Evolutionary conservation across 2,888 invertebrate genomes (phyloP), one percentile per base, ranked within the genome.

Genomic region (Parnassius orleans): DNA sequence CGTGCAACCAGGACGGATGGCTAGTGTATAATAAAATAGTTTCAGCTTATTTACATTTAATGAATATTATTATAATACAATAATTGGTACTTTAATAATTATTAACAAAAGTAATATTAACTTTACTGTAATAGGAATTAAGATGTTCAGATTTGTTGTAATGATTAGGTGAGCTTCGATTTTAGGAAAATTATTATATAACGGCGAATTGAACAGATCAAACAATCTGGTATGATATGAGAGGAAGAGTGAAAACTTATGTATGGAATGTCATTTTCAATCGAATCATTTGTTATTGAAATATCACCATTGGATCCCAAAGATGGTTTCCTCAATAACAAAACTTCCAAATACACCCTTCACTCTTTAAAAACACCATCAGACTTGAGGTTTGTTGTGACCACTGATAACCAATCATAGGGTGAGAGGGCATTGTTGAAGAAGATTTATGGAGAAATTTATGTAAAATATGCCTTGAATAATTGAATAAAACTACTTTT

Each of bases 231-330:
- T 66, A 98, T 99, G 93, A 96, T 97, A 0, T 94, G 94, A 75
- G 98, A 98, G 76, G 98, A 98, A 94, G 99, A 99, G 92, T 98
- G 97, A 12, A 99, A 99, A 84, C 87, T 99, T 60, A 98, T 99
- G 95, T 99, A 98, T 86, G 99, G 99, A 50, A 98, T 99, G 98
- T 87, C 99, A 43, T 98, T 96, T 83, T 99, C 99, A 0, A 96
- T 99, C 57, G 98, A 99, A 83, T 99, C 98, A 0, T 99, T 99
- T 92, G 97, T 98, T 0, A 94, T 94, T 69, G 98, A 98, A 92
- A 97, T 99, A 81, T 98, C 98, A 2, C 98, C 99, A 0, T 91
- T 95, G 57, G 99, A 99, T 84, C 95, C 96, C 10, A 96, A 96
- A 79, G 98, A 98, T 77, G 98, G 98, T 10, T 98, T 99, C 78